Percentiles rank a stretch among this genome's conserved stretches.
phyloP scores from a whole-genome alignment of 2,888 invertebrate species.

The Troilus luridus region DNA sequence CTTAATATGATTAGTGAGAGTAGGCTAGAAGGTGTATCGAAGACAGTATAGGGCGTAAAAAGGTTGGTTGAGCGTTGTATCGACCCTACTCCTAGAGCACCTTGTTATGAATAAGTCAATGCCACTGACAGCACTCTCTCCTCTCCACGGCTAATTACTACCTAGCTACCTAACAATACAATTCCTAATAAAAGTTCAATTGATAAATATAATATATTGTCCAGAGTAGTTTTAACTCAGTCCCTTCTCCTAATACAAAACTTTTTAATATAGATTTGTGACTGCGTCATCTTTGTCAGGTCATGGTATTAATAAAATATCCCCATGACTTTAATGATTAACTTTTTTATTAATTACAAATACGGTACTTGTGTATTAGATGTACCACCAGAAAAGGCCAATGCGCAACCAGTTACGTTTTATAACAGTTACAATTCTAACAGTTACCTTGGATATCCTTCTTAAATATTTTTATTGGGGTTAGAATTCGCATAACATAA shows the following conservation, averaged over 20 bases:
- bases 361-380: too few relatives aligned
- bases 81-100: not conserved
- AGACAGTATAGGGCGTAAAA: not conserved
- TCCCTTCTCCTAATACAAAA: not conserved
- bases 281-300: too few relatives aligned
- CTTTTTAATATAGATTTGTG: too few relatives aligned
- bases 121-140: not conserved
- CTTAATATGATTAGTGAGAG: not conserved
- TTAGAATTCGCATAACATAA: too few relatives aligned
- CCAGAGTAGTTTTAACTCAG: not conserved
- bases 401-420: too few relatives aligned
- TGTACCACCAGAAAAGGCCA: too few relatives aligned
- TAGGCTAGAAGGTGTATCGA: not conserved
- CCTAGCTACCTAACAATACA: not conserved
- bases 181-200: not conserved
- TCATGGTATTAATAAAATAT: too few relatives aligned
- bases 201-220: not conserved
- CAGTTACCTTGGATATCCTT: too few relatives aligned
- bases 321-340: too few relatives aligned
- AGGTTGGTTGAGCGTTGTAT: not conserved
- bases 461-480: too few relatives aligned
- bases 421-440: too few relatives aligned
- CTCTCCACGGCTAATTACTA: not conserved
- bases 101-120: constrained; percentile 14
- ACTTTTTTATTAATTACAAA: too few relatives aligned